phyloP scores from a whole-genome alignment of 2,888 invertebrate species.

The Trichacis sp. region DNA sequence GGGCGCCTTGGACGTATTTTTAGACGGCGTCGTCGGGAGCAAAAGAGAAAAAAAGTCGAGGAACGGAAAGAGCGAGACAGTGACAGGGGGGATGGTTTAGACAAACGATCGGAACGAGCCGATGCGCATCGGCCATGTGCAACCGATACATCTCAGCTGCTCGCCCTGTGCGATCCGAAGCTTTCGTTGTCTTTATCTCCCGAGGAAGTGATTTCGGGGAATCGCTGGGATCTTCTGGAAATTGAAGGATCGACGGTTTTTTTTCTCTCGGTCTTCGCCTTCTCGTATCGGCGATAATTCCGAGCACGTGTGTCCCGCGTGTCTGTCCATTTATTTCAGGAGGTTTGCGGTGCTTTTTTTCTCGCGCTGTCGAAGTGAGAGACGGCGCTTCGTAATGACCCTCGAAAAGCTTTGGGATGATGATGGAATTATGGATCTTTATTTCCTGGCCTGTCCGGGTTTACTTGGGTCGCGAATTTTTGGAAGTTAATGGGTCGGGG shows the following conservation, averaged over 20 bases:
- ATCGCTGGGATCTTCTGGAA: neutral
- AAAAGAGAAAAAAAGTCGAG: constrained; percentile 26
- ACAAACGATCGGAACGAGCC: constrained; percentile 57
- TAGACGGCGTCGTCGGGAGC: constrained; percentile 53
- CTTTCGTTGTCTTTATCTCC: no score
- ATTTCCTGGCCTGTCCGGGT: no score
- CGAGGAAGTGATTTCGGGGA: no score
- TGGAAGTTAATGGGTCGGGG: no score
- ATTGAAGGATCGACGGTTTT: neutral
- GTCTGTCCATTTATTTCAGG: constrained; percentile 46
- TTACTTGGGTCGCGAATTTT: no score
- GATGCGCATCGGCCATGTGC: constrained; percentile 56
- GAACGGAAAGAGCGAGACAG: constrained; percentile 40
- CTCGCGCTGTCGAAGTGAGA: constrained; percentile 13
- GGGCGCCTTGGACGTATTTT: constrained; percentile 69
- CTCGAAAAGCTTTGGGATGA: constrained; percentile 36
- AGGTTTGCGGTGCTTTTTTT: constrained; percentile 30
- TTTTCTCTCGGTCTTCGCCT: constrained; percentile 7
- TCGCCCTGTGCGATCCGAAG: neutral
- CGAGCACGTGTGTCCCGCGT: constrained; percentile 51
- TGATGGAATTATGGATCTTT: constrained; percentile 42
- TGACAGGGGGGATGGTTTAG: constrained; percentile 52
- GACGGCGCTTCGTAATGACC: constrained; percentile 31
- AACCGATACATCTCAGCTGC: constrained; percentile 64
- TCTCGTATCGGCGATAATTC: constrained; percentile 45